Evolutionary conservation across 2,888 invertebrate species (phyloP).

Genomic region (Tribolium freemani): DNA sequence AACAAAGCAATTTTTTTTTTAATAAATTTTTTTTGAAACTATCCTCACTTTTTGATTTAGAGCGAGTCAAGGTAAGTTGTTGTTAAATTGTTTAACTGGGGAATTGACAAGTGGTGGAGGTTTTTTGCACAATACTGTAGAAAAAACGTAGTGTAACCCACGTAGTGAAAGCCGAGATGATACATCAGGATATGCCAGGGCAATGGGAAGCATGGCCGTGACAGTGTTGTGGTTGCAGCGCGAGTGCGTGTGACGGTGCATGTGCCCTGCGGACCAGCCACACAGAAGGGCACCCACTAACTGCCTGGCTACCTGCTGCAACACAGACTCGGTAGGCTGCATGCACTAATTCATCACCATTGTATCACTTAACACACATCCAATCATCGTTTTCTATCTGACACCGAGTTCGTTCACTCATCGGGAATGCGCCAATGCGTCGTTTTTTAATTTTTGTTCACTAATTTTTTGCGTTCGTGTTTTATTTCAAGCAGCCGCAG

Average conservation of each 20-base stretch:
- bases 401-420: neutral
- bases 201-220: constrained; percentile 63
- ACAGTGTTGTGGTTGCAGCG: constrained; percentile 81
- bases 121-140: constrained; percentile 43
- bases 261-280: constrained; percentile 76
- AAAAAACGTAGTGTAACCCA: constrained; percentile 13
- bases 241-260: constrained; percentile 92
- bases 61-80: constrained; percentile 16
- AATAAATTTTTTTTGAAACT: constrained; percentile 10
- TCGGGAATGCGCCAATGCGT: constrained; percentile 10
- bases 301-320: constrained; percentile 66
- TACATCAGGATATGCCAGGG: constrained; percentile 59
- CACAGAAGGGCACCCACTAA: constrained; percentile 67
- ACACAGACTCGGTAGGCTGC: constrained; percentile 67
- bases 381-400: constrained; percentile 34
- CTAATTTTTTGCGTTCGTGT: constrained; percentile 64
- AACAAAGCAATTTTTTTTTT: constrained; percentile 23
- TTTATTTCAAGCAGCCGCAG: constrained; percentile 64
- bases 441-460: constrained; percentile 67
- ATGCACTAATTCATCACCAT: constrained; percentile 58
- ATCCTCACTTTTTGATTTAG: neutral
- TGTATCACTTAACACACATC: constrained; percentile 25
- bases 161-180: constrained; percentile 33
- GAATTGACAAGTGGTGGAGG: constrained; percentile 11
- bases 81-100: constrained; percentile 1